phyloP scores from a whole-genome alignment of 64 coral and sea anemone species.

The Stylophora pistillata region DNA sequence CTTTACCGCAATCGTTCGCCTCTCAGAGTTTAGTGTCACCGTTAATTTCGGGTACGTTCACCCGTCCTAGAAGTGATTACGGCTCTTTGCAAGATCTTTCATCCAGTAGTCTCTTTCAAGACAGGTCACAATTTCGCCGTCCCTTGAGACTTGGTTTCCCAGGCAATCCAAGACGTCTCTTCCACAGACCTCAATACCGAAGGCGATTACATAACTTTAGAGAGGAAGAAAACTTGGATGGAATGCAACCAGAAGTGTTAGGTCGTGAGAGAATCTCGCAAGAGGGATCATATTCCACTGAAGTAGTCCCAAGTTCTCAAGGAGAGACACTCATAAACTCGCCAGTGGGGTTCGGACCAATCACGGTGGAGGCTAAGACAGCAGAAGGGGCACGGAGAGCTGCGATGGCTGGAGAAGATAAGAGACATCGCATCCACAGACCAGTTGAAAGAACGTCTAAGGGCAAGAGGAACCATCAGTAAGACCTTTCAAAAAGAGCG shows the following conservation, averaged over 20 bases:
- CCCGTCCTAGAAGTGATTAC: slow-evolving; percentile 18
- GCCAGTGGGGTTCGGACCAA: slow-evolving; percentile 90
- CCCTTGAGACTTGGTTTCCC: slow-evolving; percentile 17
- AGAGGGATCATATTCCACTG: slow-evolving; percentile 59
- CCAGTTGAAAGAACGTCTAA: not conserved
- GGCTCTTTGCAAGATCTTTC: slow-evolving; percentile 19
- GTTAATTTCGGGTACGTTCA: not conserved
- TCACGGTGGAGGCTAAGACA: slow-evolving; percentile 96
- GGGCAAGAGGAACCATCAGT: not conserved
- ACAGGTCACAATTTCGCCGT: slow-evolving; percentile 41
- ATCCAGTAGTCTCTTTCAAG: slow-evolving; percentile 13
- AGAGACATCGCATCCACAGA: slow-evolving; percentile 29
- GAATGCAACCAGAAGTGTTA: slow-evolving; percentile 30
- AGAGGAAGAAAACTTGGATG: not conserved
- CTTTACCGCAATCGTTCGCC: slow-evolving; percentile 21
- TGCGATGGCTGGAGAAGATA: slow-evolving; percentile 24
- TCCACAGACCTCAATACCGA: slow-evolving; percentile 61
- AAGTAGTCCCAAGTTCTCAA: slow-evolving; percentile 21
- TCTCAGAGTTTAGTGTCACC: slow-evolving; percentile 24
- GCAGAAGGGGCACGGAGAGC: slow-evolving; percentile 68
- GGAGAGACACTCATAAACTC: slow-evolving; percentile 73
- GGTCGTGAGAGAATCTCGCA: slow-evolving; percentile 55
- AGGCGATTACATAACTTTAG: slow-evolving; percentile 46
- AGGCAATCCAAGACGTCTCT: slow-evolving; percentile 33
- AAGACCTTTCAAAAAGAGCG: not conserved